Conservation (phyloP, 1,140 invertebrate genomes). For the Brachionus asplanchnoidis region DNA sequence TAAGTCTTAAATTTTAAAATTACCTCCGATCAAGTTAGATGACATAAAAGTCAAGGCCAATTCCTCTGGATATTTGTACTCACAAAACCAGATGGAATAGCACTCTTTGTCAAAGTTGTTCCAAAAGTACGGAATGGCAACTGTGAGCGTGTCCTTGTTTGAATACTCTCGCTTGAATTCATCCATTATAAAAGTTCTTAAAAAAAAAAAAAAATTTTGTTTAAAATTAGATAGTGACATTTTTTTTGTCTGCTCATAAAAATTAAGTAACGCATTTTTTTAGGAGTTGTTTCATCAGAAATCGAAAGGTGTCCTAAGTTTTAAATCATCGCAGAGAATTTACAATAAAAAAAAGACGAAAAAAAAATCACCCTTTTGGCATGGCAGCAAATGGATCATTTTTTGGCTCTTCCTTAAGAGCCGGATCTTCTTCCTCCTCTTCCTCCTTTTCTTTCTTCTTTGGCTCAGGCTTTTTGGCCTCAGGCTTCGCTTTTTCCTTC, state of each 20-base stretch:
- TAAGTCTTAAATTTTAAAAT: constrained; percentile 42
- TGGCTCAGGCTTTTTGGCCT: constrained; percentile 43
- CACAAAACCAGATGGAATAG: constrained; percentile 93
- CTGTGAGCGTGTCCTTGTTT: constrained; percentile 79
- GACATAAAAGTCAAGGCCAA: constrained; percentile 89
- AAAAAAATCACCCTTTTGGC: constrained; percentile 70
- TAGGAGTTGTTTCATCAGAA: constrained; percentile 43
- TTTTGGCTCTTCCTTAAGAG: constrained; percentile 65
- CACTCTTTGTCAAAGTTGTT: constrained; percentile 92
- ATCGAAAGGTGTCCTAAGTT: constrained; percentile 43
- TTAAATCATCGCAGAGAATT: constrained; percentile 18
- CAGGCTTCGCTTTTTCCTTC: constrained; percentile 54
- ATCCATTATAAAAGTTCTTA: constrained; percentile 83
- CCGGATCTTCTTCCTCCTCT: constrained; percentile 48
- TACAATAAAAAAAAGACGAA: background rate
- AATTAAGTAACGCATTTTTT: constrained; percentile 43
- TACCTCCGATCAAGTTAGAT: constrained; percentile 84
- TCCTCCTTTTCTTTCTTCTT: constrained; percentile 54
- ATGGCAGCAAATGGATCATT: constrained; percentile 85
- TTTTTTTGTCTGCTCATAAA: constrained; percentile 36
- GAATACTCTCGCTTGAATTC: constrained; percentile 95
- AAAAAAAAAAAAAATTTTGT: constrained; percentile 46
- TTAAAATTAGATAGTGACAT: background rate
- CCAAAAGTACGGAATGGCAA: constrained; percentile 96
- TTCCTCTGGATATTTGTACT: constrained; percentile 94